Evolutionary conservation across 2,113 vertebrate species (phyloP), one percentile per base, ranked within the genome.

Genomic region (Xyliphius kryptos): DNA sequence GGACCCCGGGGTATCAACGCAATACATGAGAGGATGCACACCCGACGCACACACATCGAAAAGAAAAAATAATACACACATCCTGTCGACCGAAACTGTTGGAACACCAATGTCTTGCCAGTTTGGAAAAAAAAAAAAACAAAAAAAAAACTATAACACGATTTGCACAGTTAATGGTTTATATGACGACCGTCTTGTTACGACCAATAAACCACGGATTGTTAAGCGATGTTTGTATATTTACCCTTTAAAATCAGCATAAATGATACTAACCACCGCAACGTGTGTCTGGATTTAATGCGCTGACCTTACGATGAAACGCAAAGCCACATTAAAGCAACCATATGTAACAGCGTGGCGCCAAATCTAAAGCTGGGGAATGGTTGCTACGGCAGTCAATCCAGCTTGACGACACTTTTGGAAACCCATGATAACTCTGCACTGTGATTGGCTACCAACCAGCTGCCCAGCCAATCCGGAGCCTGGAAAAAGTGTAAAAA

Each of bases 31-130:
- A 40, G 66, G 49, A 58, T 64, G 41, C 66, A 64, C 63, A 53
- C 63, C 37, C 12, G 54, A 48, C 44, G 55, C 68, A 54, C 56
- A 32, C 26, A 32, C 26, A 32, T 32, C 2, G 2, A 32, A 1
- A 32, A 32, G 26, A 32, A 32, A 32, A 1, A 32, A 32, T 32
- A 32, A 32, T 32, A 32, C 4, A 32, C 26, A 32, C 26, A 32
- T 32, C 71, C 48, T 51, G 66, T 63, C 48, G 65, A 68, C 73
- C 63, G 49, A 65, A 64, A 68, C 69, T 74, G 72, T 74, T 74
- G 65, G 57, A 68, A 64, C 53, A 61, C 58, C 51, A 54, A 52
- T 63, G 72, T 74, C 68, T 74, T 68, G 72, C 72, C 68, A 62
- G 63, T 71, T 71, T 64, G 51, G 38, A 61, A 62, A 55, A 65